Conservation (phyloP, 2,888 invertebrate species). For the Apamea anceps region DNA sequence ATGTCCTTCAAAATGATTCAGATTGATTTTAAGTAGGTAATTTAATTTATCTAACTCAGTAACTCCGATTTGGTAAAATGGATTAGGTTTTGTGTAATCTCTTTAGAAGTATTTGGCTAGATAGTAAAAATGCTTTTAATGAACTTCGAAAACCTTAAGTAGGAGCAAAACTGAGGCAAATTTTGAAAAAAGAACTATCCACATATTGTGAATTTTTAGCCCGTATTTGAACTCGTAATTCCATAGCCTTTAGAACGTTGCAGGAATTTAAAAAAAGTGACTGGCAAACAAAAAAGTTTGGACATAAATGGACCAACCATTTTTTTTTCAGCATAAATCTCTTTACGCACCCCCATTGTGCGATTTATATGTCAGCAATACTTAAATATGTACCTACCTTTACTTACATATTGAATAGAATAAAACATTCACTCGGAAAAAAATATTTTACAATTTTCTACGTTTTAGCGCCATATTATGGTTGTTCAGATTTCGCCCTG, state of each 20-base stretch:
- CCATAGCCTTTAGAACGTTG: background rate
- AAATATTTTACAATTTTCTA: background rate
- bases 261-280: background rate
- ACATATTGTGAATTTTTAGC: background rate
- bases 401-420: background rate
- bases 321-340: constrained; percentile 28
- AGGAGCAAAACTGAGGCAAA: too few relatives aligned
- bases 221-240: background rate
- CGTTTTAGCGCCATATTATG: too few relatives aligned
- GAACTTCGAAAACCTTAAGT: background rate
- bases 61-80: background rate
- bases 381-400: background rate
- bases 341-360: background rate
- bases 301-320: constrained; percentile 7
- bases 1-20: too few relatives aligned
- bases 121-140: background rate
- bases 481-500: background rate
- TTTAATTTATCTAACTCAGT: too few relatives aligned
- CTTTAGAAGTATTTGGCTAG: background rate
- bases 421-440: background rate
- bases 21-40: background rate
- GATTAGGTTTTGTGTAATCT: background rate
- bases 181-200: background rate
- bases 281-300: constrained; percentile 13
- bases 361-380: constrained; percentile 21